A percentile compares a stretch with the other conserved stretches of the same genome.
phyloP scores from a whole-genome alignment of 1,140 invertebrate species.

The Temnothorax nylanderi region DNA sequence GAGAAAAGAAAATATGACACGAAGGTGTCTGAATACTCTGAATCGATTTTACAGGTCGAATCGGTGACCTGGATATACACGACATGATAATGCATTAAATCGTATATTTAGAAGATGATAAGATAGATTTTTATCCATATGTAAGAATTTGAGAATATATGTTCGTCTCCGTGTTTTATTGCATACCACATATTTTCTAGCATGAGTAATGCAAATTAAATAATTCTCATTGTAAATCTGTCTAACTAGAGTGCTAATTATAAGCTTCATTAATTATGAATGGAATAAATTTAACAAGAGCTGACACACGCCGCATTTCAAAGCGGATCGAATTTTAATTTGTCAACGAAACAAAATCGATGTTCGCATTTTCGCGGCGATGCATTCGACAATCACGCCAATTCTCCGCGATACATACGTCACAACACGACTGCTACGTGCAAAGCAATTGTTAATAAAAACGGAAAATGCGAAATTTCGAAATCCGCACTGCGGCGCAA shows the following conservation, averaged over 20 bases:
- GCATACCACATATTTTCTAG: background rate
- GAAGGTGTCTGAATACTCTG: background rate
- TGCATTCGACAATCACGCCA: conserved; percentile 25
- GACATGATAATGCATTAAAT: background rate
- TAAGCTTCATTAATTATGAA: conserved; percentile 21
- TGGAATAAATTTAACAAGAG: conserved; percentile 14
- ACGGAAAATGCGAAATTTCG: background rate
- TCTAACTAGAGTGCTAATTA: background rate
- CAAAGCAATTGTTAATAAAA: conserved; percentile 33
- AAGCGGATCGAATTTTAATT: conserved; percentile 42
- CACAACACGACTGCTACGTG: background rate
- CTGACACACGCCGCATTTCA: background rate
- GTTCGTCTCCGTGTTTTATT: background rate
- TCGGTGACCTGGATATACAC: background rate
- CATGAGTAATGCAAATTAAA: background rate
- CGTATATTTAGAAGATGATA: background rate
- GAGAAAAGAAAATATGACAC: background rate
- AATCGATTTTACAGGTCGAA: conserved; percentile 25
- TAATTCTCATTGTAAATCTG: conserved; percentile 29
- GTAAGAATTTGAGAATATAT: conserved; percentile 12
- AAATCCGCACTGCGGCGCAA: background rate
- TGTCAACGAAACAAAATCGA: conserved; percentile 18
- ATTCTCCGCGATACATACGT: background rate
- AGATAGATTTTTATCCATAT: conserved; percentile 2
- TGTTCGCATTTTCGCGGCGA: conserved; percentile 1